Evolutionary conservation across 2,888 invertebrate species (phyloP).

Genomic region (Stictocephala bisonia): DNA sequence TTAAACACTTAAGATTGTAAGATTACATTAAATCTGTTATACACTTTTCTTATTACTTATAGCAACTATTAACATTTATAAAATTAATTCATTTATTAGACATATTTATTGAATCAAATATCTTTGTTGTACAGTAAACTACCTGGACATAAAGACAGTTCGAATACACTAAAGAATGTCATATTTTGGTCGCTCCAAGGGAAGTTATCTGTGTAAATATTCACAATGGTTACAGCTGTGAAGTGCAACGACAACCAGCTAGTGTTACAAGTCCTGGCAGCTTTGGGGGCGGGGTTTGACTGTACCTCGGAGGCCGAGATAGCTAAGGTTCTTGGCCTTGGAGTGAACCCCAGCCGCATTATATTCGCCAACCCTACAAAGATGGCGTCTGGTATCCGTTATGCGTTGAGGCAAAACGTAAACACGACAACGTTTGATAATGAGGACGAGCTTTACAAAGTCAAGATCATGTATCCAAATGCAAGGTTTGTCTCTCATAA

Average conservation of each 20-base stretch:
- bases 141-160: too few species aligned
- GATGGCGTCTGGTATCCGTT: constrained; percentile 88
- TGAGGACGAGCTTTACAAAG: constrained; percentile 90
- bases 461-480: constrained; percentile 82
- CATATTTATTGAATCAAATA: too few species aligned
- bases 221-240: constrained; percentile 84
- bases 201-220: too few species aligned
- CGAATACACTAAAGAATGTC: too few species aligned
- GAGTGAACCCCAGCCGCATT: constrained; percentile 82
- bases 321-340: constrained; percentile 80
- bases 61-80: too few species aligned
- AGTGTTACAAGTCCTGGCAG: constrained; percentile 86
- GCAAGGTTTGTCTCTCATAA: too few species aligned
- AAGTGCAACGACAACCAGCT: constrained; percentile 94
- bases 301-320: constrained; percentile 97
- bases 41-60: too few species aligned
- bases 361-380: constrained; percentile 98
- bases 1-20: too few species aligned
- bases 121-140: too few species aligned
- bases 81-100: too few species aligned
- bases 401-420: constrained; percentile 81
- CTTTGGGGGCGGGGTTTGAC: constrained; percentile 93
- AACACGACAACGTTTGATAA: constrained; percentile 94
- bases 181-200: too few species aligned
- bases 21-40: too few species aligned